phyloP scores from a whole-genome alignment of 1,140 invertebrate species.

The Tetramorium simillimum region DNA sequence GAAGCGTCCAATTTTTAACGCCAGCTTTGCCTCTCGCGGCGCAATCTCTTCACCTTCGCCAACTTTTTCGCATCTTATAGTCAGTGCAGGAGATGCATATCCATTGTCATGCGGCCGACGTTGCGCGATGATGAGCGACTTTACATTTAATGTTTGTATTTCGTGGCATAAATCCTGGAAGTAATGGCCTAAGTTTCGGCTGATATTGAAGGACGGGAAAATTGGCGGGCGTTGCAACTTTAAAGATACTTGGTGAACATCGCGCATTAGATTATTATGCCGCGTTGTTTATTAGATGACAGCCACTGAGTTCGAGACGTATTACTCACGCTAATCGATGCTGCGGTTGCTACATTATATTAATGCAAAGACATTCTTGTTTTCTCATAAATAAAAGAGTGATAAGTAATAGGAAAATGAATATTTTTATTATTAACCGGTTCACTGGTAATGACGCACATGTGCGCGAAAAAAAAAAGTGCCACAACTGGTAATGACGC shows the following conservation, averaged over 20 bases:
- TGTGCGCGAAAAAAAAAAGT: too few species aligned
- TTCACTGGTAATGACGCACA: too few species aligned
- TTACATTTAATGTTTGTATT: slow-evolving; percentile 39
- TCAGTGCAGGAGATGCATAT: background rate
- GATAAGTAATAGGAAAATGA: background rate
- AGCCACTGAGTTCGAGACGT: background rate
- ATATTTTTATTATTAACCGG: background rate
- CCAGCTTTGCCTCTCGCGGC: background rate
- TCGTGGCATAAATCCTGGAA: slow-evolving; percentile 11
- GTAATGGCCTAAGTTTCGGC: slow-evolving; percentile 28
- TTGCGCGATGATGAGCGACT: slow-evolving; percentile 1
- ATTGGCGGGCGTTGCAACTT: slow-evolving; percentile 32
- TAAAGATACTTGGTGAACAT: slow-evolving; percentile 5
- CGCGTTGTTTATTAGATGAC: slow-evolving; percentile 25
- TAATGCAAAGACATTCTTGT: background rate
- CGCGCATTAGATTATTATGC: slow-evolving; percentile 6
- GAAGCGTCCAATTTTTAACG: background rate
- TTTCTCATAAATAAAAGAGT: background rate
- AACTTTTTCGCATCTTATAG: slow-evolving; percentile 27
- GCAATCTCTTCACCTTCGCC: background rate
- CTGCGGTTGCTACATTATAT: background rate
- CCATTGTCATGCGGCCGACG: slow-evolving; percentile 22
- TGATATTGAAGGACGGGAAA: slow-evolving; percentile 28
- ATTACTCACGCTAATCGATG: slow-evolving; percentile 14
- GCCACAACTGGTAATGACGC: too few species aligned